Conservation (phyloP, 1,140 invertebrate species). For the Diplogasteroides magnus region DNA sequence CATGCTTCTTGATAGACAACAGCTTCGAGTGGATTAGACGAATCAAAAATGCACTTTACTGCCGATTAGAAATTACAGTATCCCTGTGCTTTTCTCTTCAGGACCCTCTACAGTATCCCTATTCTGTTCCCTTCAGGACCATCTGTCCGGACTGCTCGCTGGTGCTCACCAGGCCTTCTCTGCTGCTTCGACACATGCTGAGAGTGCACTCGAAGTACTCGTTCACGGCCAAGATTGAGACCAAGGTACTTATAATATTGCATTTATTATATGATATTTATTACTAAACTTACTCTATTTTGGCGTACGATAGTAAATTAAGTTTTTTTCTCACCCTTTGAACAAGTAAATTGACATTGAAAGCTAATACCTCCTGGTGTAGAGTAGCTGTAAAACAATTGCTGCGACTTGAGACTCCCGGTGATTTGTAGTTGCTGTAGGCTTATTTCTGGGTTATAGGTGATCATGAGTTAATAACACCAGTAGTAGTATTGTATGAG, state of each 20-base stretch:
- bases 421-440: too few relatives aligned
- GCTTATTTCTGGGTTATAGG: too few relatives aligned
- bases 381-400: too few relatives aligned
- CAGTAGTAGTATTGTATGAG: too few relatives aligned
- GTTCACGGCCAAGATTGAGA: conserved; percentile 22
- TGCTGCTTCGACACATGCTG: conserved; percentile 34
- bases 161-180: conserved; percentile 20
- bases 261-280: too few relatives aligned
- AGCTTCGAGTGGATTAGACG: not conserved
- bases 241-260: conserved; percentile 6
- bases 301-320: conserved; percentile 21
- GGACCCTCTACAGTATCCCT: conserved; percentile 3
- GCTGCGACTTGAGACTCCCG: too few relatives aligned
- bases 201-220: conserved; percentile 25
- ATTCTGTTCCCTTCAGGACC: conserved; percentile 10
- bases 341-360: too few relatives aligned
- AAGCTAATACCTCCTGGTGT: too few relatives aligned
- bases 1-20: too few relatives aligned
- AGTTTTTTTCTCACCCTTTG: not conserved
- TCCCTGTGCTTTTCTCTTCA: conserved; percentile 6
- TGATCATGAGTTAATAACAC: too few relatives aligned
- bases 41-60: not conserved
- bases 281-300: too few relatives aligned
- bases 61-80: conserved; percentile 2
- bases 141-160: conserved; percentile 28